Evolutionary conservation across 1,140 invertebrate genomes (phyloP).

Genomic region (Drosophila rhopaloa): DNA sequence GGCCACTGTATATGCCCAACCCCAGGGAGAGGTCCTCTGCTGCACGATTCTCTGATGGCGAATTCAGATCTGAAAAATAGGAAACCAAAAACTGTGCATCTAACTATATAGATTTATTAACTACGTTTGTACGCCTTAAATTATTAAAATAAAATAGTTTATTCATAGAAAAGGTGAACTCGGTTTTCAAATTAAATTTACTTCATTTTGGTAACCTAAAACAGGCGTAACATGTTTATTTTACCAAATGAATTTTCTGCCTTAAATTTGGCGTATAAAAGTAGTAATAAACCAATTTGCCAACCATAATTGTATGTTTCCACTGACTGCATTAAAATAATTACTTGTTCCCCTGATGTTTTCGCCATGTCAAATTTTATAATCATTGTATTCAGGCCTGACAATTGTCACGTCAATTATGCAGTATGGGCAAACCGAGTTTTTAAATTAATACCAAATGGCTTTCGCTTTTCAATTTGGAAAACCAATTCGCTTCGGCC

Average conservation of each 20-base stretch:
- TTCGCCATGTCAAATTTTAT: neutral
- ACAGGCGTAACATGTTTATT: too few relatives aligned
- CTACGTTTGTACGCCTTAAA: neutral
- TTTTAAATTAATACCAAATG: slow-evolving; percentile 14
- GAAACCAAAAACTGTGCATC: slow-evolving; percentile 5
- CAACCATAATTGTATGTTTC: neutral
- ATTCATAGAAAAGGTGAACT: neutral
- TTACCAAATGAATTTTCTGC: too few relatives aligned
- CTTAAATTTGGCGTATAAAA: neutral
- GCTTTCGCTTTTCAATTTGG: slow-evolving; percentile 25
- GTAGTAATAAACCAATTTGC: neutral
- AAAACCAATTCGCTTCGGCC: slow-evolving; percentile 19
- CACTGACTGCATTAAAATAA: slow-evolving; percentile 1
- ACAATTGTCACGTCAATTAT: slow-evolving; percentile 19
- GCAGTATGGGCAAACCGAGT: slow-evolving; percentile 12
- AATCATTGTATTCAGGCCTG: slow-evolving; percentile 15
- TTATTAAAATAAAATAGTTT: slow-evolving; percentile 35
- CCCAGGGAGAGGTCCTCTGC: slow-evolving; percentile 41
- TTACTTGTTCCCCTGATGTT: neutral
- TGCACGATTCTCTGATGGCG: slow-evolving; percentile 49
- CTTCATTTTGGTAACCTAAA: too few relatives aligned
- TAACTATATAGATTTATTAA: slow-evolving; percentile 4
- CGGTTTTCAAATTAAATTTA: too few relatives aligned
- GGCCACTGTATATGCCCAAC: slow-evolving; percentile 47
- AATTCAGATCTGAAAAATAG: neutral